Conservation (phyloP, 2,888 invertebrate species). For the Anthophora plumipes region DNA sequence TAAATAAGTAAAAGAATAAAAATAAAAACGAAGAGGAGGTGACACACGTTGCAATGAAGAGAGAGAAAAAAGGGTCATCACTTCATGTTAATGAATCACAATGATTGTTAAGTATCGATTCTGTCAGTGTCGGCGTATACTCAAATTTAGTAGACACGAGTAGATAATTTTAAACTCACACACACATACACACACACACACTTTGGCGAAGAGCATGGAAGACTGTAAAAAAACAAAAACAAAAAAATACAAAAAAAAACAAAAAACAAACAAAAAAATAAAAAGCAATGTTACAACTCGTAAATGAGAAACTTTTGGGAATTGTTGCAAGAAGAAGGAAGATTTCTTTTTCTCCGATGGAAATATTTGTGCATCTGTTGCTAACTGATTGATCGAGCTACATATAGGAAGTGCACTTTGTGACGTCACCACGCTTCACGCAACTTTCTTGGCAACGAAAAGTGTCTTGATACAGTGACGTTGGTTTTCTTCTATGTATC, state of each 20-base stretch:
- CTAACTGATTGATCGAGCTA: constrained; percentile 25
- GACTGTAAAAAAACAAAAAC: constrained; percentile 50
- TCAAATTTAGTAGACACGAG: constrained; percentile 55
- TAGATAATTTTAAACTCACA: constrained; percentile 43
- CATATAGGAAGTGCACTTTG: constrained; percentile 35
- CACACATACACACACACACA: constrained; percentile 21
- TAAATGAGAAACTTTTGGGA: constrained; percentile 3
- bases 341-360: not conserved
- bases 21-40: not conserved
- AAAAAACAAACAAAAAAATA: too few relatives aligned
- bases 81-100: too few relatives aligned
- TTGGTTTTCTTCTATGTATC: constrained; percentile 10
- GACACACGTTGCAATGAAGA: not conserved
- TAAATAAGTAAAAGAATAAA: constrained; percentile 4
- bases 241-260: too few relatives aligned
- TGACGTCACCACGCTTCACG: constrained; percentile 5
- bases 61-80: constrained; percentile 1
- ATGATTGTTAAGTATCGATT: constrained; percentile 44
- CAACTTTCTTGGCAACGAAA: not conserved
- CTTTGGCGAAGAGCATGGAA: constrained; percentile 45
- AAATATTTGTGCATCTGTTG: not conserved
- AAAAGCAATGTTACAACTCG: constrained; percentile 45
- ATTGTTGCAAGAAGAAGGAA: constrained; percentile 12
- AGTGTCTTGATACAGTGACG: not conserved
- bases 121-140: constrained; percentile 47